Conservation (phyloP, 2,888 invertebrate species). For the Euclidia mi region DNA sequence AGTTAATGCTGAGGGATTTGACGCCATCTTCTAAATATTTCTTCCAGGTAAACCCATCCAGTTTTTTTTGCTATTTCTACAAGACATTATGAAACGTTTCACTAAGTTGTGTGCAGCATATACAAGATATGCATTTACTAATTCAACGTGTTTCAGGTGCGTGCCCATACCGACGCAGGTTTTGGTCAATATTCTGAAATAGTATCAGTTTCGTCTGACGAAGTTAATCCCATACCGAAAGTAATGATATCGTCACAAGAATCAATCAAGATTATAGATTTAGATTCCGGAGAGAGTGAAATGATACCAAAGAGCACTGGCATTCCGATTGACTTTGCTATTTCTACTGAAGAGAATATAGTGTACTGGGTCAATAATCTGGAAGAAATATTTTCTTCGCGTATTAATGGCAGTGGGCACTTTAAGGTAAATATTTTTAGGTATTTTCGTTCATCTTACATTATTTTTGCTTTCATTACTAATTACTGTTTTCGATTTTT, state of each 20-base stretch:
- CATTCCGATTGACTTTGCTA: slow-evolving; percentile 92
- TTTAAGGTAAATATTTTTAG: slow-evolving; percentile 78
- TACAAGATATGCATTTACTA: not conserved
- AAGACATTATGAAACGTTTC: too few species aligned
- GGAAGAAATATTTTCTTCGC: slow-evolving; percentile 92
- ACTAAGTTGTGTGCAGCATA: too few species aligned
- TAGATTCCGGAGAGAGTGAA: slow-evolving; percentile 92
- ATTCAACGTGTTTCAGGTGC: slow-evolving; percentile 88
- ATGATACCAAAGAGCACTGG: slow-evolving; percentile 91
- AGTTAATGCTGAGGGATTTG: slow-evolving; percentile 90
- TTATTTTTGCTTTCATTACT: not conserved
- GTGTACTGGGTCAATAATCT: slow-evolving; percentile 96
- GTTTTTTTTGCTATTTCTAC: too few species aligned
- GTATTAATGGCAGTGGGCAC: slow-evolving; percentile 88
- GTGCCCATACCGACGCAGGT: slow-evolving; percentile 95
- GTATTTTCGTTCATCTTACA: not conserved
- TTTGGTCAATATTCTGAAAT: slow-evolving; percentile 92
- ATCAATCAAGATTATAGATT: slow-evolving; percentile 93
- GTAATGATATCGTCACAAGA: slow-evolving; percentile 93
- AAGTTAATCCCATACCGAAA: slow-evolving; percentile 94
- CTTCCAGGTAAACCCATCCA: slow-evolving; percentile 90
- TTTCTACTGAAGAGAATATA: slow-evolving; percentile 92
- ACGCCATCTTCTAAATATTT: slow-evolving; percentile 91
- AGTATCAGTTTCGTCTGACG: slow-evolving; percentile 90
- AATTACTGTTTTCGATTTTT: not conserved